phyloP scores from a whole-genome alignment of 2,113 vertebrate species.

The Antennarius striatus region DNA sequence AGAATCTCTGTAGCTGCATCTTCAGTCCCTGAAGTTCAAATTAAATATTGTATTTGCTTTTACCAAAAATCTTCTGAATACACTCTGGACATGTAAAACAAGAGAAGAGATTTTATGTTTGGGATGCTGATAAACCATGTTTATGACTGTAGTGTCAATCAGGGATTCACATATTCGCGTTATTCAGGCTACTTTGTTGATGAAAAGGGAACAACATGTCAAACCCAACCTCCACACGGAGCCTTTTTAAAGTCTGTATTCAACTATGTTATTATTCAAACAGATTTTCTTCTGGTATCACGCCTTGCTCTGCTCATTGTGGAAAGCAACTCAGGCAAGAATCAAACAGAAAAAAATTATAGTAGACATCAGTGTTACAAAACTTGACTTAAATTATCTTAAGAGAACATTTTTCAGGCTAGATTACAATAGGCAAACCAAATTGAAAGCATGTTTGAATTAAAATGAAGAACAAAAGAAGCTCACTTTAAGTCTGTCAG shows the following conservation, averaged over 20 bases:
- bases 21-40: background rate
- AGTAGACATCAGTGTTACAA: constrained; percentile 13
- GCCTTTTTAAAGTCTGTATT: background rate
- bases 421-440: constrained; percentile 28
- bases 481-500: constrained; percentile 26
- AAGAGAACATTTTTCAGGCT: constrained; percentile 44
- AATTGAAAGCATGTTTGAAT: constrained; percentile 46
- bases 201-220: background rate
- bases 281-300: background rate
- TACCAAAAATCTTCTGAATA: background rate
- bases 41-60: background rate
- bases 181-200: constrained; percentile 9
- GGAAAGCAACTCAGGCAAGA: constrained; percentile 20
- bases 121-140: background rate
- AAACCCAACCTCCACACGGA: no score
- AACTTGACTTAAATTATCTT: constrained; percentile 38
- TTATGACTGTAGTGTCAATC: constrained; percentile 4
- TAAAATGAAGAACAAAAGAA: constrained; percentile 36
- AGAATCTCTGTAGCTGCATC: constrained; percentile 8
- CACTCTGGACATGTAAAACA: background rate
- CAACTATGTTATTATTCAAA: background rate
- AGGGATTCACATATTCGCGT: constrained; percentile 8
- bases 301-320: constrained; percentile 13
- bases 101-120: background rate
- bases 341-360: constrained; percentile 39